phyloP scores from a whole-genome alignment of 2,888 invertebrate genomes.

The Fragum fragum region DNA sequence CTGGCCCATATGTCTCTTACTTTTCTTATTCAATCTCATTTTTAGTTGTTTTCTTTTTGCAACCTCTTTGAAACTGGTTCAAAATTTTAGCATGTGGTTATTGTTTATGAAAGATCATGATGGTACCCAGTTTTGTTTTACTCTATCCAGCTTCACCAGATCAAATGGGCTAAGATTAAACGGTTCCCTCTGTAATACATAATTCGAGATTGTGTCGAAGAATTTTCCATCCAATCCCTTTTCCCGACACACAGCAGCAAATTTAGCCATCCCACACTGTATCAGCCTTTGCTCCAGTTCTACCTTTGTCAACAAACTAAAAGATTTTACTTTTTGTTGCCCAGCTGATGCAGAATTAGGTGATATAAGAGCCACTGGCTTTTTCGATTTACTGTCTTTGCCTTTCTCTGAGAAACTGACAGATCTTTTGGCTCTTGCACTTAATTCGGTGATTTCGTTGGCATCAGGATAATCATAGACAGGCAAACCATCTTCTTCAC shows the following conservation, averaged over 20 bases:
- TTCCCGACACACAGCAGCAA: conserved; percentile 22
- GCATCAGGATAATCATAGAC: conserved; percentile 29
- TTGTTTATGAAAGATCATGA: background rate
- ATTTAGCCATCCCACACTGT: conserved; percentile 12
- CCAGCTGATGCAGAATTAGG: background rate
- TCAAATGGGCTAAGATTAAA: conserved; percentile 28
- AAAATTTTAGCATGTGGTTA: too few species aligned
- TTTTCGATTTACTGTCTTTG: background rate
- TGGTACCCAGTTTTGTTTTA: conserved; percentile 46
- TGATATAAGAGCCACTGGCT: conserved; percentile 20
- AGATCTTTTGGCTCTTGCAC: background rate
- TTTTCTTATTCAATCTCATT: too few species aligned
- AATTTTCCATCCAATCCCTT: conserved; percentile 36
- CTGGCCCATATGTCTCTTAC: too few species aligned
- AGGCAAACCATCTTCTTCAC: background rate
- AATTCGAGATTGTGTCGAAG: conserved; percentile 25
- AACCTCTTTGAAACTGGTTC: too few species aligned
- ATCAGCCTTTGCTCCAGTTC: conserved; percentile 39
- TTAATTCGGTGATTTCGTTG: background rate
- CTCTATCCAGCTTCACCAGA: conserved; percentile 26
- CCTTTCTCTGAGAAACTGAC: background rate
- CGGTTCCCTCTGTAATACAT: conserved; percentile 12
- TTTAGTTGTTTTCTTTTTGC: too few species aligned
- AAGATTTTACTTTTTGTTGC: conserved; percentile 24
- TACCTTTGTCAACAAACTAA: conserved; percentile 18